Conservation (phyloP, 2,888 invertebrate species). For the Gandaritis pyraliata region DNA sequence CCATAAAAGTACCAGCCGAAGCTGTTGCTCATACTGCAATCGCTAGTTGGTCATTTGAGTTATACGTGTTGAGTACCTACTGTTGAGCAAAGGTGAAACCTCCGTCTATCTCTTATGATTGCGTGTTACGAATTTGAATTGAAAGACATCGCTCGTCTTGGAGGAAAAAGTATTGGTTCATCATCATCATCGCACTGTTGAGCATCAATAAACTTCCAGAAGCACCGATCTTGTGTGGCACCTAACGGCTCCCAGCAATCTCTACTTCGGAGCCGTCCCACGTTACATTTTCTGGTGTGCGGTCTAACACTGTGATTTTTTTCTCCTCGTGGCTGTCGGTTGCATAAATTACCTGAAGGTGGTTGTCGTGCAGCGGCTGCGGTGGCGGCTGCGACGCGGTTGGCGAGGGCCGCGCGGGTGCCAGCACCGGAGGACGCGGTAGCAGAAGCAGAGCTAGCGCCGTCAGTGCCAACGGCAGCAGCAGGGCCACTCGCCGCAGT, state of each 20-base stretch:
- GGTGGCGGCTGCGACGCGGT: slow-evolving; percentile 35
- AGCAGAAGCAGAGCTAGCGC: slow-evolving; percentile 80
- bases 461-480: slow-evolving; percentile 80
- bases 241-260: too few relatives aligned
- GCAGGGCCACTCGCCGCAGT: slow-evolving; percentile 75
- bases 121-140: background rate
- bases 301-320: too few relatives aligned
- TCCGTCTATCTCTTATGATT: background rate
- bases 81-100: background rate
- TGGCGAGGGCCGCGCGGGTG: slow-evolving; percentile 51
- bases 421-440: slow-evolving; percentile 68
- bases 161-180: background rate
- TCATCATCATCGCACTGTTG: too few relatives aligned
- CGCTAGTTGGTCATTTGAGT: too few relatives aligned
- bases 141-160: background rate
- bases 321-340: too few relatives aligned
- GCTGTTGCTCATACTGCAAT: background rate
- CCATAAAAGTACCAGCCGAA: background rate
- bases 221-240: too few relatives aligned
- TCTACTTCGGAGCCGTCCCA: background rate
- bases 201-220: too few relatives aligned
- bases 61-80: background rate
- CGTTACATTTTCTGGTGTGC: too few relatives aligned
- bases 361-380: slow-evolving; percentile 50
- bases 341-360: slow-evolving; percentile 48